These are phyloP conservation scores for Lacanobia oleracea DNA, from an alignment of 2,888 invertebrate genomes.

Conservation along the genomic window DNA sequence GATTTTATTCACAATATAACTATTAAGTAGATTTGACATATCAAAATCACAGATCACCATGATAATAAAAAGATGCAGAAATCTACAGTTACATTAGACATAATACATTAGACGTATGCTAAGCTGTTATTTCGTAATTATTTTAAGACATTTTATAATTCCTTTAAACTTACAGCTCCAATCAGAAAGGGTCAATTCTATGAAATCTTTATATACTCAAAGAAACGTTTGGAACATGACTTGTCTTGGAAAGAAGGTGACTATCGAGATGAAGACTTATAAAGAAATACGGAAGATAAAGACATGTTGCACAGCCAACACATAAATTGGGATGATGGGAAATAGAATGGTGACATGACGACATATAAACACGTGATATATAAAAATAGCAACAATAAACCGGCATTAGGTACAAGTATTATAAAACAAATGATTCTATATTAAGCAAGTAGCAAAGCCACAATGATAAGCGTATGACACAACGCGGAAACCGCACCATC, in stretches of 20 bases:
- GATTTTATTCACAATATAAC: too few relatives aligned
- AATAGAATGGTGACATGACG: not conserved
- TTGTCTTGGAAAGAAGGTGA: not conserved
- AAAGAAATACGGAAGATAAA: not conserved
- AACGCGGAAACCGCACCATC: slow-evolving; percentile 58
- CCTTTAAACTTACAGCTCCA: not conserved
- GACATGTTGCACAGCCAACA: not conserved
- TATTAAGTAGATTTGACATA: not conserved
- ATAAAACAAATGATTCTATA: slow-evolving; percentile 22
- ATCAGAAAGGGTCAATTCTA: not conserved
- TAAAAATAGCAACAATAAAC: slow-evolving; percentile 6
- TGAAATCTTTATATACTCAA: not conserved
- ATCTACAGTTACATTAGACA: too few relatives aligned
- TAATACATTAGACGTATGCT: too few relatives aligned
- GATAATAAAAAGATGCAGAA: not conserved
- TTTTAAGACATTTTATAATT: too few relatives aligned
- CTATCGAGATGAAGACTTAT: not conserved
- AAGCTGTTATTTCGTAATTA: too few relatives aligned
- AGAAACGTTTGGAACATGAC: not conserved
- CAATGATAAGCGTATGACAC: slow-evolving; percentile 55
- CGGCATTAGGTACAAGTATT: slow-evolving; percentile 10
- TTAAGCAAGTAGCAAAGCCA: slow-evolving; percentile 43
- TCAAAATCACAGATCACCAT: not conserved
- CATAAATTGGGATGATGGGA: not conserved
- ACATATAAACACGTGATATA: not conserved